Evolutionary conservation across 2,113 vertebrate genomes (phyloP).

Genomic region (Corydoras sp.): DNA sequence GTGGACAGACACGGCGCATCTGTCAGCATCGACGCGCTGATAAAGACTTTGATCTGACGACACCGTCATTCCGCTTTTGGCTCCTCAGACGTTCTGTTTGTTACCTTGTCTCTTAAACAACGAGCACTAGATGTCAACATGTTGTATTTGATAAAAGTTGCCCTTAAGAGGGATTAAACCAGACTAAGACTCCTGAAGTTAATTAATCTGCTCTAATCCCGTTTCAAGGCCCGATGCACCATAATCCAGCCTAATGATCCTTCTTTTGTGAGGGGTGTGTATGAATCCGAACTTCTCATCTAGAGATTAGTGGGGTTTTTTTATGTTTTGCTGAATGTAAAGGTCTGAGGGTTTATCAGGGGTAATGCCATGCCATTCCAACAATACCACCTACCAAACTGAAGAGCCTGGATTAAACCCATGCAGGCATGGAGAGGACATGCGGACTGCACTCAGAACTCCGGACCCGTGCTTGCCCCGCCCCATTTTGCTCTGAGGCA

Average conservation of each 20-base stretch:
- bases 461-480: too few relatives aligned
- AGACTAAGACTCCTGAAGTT: conserved; percentile 39
- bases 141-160: conserved; percentile 17
- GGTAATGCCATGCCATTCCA: neutral
- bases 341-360: neutral
- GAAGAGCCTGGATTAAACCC: too few relatives aligned
- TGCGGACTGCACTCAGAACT: too few relatives aligned
- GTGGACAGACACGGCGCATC: conserved; percentile 25
- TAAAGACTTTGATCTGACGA: neutral
- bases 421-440: too few relatives aligned
- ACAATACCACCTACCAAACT: neutral
- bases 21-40: conserved; percentile 22
- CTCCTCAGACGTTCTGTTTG: neutral
- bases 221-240: conserved; percentile 29
- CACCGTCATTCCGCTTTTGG: neutral
- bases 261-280: conserved; percentile 2
- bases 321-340: conserved; percentile 14
- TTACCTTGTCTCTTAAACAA: neutral
- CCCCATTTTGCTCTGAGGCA: too few relatives aligned
- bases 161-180: conserved; percentile 29
- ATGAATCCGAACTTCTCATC: neutral
- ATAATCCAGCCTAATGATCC: conserved; percentile 41
- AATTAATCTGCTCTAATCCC: conserved; percentile 43
- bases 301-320: conserved; percentile 7
- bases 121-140: neutral